Evolutionary conservation across 92 coral and sea anemone genomes (phyloP).

Genomic region (Zoanthus gigantus): DNA sequence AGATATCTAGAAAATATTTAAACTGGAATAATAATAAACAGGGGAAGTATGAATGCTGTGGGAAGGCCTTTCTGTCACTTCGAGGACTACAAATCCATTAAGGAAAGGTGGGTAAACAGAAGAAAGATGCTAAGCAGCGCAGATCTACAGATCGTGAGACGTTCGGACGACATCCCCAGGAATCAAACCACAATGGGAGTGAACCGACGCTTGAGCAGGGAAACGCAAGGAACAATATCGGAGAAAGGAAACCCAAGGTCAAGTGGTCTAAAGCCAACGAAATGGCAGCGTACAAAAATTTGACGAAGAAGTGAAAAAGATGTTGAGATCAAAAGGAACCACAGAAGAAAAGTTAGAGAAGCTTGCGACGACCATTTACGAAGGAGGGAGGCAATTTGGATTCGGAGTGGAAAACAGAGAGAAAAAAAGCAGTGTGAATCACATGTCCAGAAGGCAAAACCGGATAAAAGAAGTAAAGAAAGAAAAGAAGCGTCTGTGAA

Average conservation of each 20-base stretch:
- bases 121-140: background rate
- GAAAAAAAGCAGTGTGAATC: background rate
- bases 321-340: background rate
- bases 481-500: no score
- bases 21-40: no score
- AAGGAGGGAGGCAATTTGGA: background rate
- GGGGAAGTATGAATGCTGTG: no score
- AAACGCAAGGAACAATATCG: background rate
- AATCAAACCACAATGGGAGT: background rate
- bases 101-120: background rate
- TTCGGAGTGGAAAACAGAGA: background rate
- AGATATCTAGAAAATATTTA: no score
- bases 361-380: background rate
- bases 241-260: background rate
- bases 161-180: background rate
- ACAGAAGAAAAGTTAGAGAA: background rate
- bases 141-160: background rate
- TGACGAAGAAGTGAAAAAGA: background rate
- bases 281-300: background rate
- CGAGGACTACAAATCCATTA: background rate
- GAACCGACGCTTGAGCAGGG: background rate
- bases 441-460: no score
- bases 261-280: background rate
- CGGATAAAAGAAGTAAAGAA: no score
- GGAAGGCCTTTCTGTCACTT: no score